Evolutionary conservation across 2,888 invertebrate species (phyloP).

Genomic region (Sesia bembeciformis): DNA sequence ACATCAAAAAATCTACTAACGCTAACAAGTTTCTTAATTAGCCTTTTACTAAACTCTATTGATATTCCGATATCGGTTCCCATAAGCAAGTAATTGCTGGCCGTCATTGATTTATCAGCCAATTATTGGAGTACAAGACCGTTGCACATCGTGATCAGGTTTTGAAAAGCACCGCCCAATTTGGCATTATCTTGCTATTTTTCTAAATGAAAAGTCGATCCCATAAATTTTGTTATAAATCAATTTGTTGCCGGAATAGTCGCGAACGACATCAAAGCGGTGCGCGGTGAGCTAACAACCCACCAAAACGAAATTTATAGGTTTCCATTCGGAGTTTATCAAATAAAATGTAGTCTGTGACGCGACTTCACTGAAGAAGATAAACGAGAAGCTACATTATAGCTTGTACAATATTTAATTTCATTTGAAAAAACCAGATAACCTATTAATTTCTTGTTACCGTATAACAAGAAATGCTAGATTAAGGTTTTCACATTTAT

Average conservation of each 20-base stretch:
- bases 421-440: no score
- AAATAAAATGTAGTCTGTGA: constrained; percentile 7
- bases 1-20: neutral
- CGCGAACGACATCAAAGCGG: constrained; percentile 17
- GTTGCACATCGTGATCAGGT: constrained; percentile 6
- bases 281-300: constrained; percentile 8
- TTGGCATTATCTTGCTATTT: constrained; percentile 19
- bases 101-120: constrained; percentile 10
- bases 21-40: neutral
- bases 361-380: no score
- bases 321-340: constrained; percentile 22
- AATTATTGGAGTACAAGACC: constrained; percentile 13
- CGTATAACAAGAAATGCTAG: no score
- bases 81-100: neutral
- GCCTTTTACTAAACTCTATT: neutral
- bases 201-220: constrained; percentile 20
- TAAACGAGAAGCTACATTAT: no score
- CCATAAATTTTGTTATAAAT: constrained; percentile 28
- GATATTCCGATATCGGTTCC: neutral
- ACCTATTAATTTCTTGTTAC: no score
- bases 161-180: constrained; percentile 17
- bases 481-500: no score
- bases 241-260: constrained; percentile 9
- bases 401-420: no score
- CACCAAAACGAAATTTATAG: constrained; percentile 24